Conservation (phyloP, 2,113 vertebrate genomes). For the Oplegnathus fasciatus region DNA sequence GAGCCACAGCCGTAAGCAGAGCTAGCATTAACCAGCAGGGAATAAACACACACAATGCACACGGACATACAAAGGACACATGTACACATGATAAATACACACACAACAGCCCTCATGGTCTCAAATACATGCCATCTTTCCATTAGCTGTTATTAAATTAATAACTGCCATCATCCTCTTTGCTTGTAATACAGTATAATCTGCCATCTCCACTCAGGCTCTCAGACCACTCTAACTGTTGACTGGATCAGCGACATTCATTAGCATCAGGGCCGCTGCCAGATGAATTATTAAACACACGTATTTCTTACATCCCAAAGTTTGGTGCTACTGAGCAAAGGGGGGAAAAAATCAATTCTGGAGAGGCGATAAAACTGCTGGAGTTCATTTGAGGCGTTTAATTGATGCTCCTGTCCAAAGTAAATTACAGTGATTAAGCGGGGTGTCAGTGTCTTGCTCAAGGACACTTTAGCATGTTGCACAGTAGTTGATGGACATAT, state of each 20-base stretch:
- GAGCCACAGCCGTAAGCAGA: slow-evolving; percentile 60
- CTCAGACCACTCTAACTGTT: slow-evolving; percentile 56
- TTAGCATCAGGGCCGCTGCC: slow-evolving; percentile 36
- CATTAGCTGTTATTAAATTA: slow-evolving; percentile 70
- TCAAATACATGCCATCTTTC: slow-evolving; percentile 48
- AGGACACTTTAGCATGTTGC: slow-evolving; percentile 18
- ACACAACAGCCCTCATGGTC: slow-evolving; percentile 13
- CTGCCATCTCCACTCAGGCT: slow-evolving; percentile 56
- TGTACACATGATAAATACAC: slow-evolving; percentile 2
- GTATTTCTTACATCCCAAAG: slow-evolving; percentile 39
- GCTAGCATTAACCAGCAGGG: slow-evolving; percentile 63
- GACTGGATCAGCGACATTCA: slow-evolving; percentile 55
- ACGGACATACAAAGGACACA: slow-evolving; percentile 7
- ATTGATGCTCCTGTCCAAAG: slow-evolving; percentile 48
- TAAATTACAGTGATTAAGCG: slow-evolving; percentile 55
- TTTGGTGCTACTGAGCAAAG: slow-evolving; percentile 30
- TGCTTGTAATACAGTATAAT: slow-evolving; percentile 62
- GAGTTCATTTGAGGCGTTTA: slow-evolving; percentile 54
- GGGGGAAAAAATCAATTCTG: slow-evolving; percentile 18
- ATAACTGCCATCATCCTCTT: slow-evolving; percentile 69
- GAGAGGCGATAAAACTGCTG: slow-evolving; percentile 41
- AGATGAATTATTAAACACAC: slow-evolving; percentile 60
- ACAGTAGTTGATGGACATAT: slow-evolving; percentile 23
- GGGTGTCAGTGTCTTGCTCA: slow-evolving; percentile 51
- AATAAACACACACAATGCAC: slow-evolving; percentile 23